A percentile compares a stretch with the other conserved stretches of the same genome.
Evolutionary conservation across 2,797 vertebrate species (phyloP).

Genomic region (Oreortyx pictus): DNA sequence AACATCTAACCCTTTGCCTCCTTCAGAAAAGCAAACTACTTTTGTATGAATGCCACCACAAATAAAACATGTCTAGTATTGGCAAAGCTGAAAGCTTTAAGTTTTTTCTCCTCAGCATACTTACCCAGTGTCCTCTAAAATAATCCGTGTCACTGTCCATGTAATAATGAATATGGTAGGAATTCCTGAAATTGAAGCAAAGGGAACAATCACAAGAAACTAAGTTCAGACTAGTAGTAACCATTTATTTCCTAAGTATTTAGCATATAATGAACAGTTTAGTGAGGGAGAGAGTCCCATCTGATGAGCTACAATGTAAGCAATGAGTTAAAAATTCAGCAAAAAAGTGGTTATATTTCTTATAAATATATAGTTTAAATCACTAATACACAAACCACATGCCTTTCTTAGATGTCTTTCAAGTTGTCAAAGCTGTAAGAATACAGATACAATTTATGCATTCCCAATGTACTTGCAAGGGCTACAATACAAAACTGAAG

Average conservation of each 20-base stretch:
- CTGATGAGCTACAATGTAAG: neutral
- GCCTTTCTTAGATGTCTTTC: neutral
- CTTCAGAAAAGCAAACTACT: neutral
- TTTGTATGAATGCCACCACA: neutral
- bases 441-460: neutral
- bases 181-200: constrained; percentile 79
- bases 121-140: constrained; percentile 90
- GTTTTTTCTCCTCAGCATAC: constrained; percentile 33
- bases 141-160: constrained; percentile 86
- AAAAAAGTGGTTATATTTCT: neutral
- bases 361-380: neutral
- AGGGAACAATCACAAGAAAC: neutral
- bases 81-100: neutral
- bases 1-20: accelerated
- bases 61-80: neutral
- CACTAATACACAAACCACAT: neutral
- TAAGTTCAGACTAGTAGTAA: neutral
- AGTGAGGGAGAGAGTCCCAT: neutral
- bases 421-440: neutral
- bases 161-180: constrained; percentile 86
- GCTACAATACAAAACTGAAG: neutral
- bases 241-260: neutral
- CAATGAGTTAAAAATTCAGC: neutral
- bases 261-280: neutral
- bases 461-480: neutral